Percentiles rank a stretch among this genome's conserved stretches.
Conservation (phyloP, 2,888 invertebrate species). For the Byasa hedistus region DNA sequence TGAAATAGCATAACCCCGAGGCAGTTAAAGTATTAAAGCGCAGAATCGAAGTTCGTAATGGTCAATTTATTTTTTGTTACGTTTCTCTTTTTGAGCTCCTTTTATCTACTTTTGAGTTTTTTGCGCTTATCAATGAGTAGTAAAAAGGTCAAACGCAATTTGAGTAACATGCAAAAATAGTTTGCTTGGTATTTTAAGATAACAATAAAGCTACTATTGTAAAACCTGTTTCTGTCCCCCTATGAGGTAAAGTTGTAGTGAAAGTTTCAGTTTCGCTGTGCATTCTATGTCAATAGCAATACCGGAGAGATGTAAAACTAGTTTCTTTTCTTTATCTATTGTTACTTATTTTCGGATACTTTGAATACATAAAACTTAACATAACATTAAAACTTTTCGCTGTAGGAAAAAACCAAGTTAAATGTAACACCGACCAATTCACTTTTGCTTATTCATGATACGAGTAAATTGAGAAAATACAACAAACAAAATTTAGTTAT, state of each 20-base stretch:
- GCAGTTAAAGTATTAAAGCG: background rate
- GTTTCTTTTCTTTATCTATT: background rate
- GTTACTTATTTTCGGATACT: background rate
- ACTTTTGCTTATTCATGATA: too few species aligned
- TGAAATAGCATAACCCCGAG: too few species aligned
- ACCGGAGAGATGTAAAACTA: background rate
- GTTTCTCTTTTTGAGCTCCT: background rate
- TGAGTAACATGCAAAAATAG: background rate
- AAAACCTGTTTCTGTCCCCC: constrained; percentile 1
- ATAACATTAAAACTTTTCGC: background rate
- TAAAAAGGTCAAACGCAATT: background rate
- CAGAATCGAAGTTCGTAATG: background rate
- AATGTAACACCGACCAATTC: too few species aligned
- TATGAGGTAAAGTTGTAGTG: constrained; percentile 9
- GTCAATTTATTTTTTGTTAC: background rate
- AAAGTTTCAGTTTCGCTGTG: constrained; percentile 20
- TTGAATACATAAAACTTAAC: background rate
- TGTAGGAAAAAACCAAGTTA: too few species aligned
- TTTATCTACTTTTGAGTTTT: background rate
- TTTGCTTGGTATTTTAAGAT: background rate
- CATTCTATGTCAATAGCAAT: constrained; percentile 5
- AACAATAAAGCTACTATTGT: background rate
- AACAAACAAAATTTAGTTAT: too few species aligned
- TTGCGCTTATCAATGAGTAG: background rate
- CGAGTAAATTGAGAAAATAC: too few species aligned